phyloP scores from a whole-genome alignment of 2,888 invertebrate genomes.

The Drosophila stalkeri region DNA sequence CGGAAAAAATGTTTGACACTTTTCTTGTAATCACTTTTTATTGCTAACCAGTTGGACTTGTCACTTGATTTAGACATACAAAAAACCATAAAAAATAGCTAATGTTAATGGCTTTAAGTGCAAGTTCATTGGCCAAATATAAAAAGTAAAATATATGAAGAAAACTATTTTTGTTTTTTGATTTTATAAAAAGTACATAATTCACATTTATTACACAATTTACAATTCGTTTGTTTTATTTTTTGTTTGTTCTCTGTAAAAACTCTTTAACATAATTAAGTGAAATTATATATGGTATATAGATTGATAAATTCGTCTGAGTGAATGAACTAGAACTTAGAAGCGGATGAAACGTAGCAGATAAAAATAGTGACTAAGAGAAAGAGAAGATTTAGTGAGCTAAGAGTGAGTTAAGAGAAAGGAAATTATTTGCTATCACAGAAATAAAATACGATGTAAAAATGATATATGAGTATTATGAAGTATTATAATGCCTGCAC shows the following conservation, averaged over 20 bases:
- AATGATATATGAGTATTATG: slow-evolving; percentile 65
- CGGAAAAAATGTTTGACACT: slow-evolving; percentile 56
- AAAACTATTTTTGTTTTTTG: slow-evolving; percentile 38
- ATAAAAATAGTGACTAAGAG: slow-evolving; percentile 60
- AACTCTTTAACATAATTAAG: slow-evolving; percentile 48
- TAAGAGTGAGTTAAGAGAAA: slow-evolving; percentile 26
- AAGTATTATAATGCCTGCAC: slow-evolving; percentile 50
- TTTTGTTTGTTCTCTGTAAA: slow-evolving; percentile 60
- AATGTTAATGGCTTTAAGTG: slow-evolving; percentile 36
- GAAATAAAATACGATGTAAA: slow-evolving; percentile 73
- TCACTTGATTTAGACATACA: slow-evolving; percentile 40
- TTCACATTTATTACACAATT: slow-evolving; percentile 75
- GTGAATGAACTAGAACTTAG: slow-evolving; percentile 57
- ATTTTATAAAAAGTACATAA: slow-evolving; percentile 80
- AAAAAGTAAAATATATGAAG: background rate
- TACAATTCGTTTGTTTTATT: slow-evolving; percentile 57
- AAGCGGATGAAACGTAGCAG: slow-evolving; percentile 48
- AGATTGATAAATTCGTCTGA: slow-evolving; percentile 72
- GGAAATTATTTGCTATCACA: slow-evolving; percentile 77
- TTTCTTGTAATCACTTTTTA: slow-evolving; percentile 50
- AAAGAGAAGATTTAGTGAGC: slow-evolving; percentile 55
- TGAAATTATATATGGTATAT: slow-evolving; percentile 52
- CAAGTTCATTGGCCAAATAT: slow-evolving; percentile 66
- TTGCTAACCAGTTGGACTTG: slow-evolving; percentile 65
- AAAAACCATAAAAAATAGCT: slow-evolving; percentile 31